Evolutionary conservation across 2,888 invertebrate species (phyloP).

Genomic region (Melipona beecheii): DNA sequence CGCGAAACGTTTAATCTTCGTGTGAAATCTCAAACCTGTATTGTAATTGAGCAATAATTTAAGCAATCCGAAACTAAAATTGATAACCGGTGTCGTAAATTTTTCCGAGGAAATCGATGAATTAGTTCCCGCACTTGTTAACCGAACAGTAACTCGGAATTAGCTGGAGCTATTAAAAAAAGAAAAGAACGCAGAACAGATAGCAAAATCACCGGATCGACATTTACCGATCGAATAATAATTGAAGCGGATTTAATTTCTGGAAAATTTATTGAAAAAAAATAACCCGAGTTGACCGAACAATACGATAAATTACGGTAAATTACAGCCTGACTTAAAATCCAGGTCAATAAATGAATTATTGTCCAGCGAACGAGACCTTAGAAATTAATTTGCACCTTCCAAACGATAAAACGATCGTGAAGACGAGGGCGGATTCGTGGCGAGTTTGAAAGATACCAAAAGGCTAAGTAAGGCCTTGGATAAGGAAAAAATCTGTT

Average conservation of each 20-base stretch:
- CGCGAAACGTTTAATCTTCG: constrained; percentile 6
- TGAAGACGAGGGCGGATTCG: too few relatives aligned
- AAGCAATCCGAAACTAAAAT: neutral
- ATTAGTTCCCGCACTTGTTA: neutral
- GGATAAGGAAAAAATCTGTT: neutral
- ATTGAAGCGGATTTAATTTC: too few relatives aligned
- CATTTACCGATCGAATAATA: neutral
- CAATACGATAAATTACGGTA: neutral
- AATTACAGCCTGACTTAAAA: neutral
- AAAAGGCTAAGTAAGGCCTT: too few relatives aligned
- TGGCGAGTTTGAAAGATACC: too few relatives aligned
- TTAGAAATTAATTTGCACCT: too few relatives aligned
- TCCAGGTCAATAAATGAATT: neutral
- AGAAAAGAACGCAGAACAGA: too few relatives aligned
- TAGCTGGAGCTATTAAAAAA: too few relatives aligned
- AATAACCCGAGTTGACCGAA: neutral
- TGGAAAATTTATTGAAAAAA: neutral
- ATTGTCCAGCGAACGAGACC: neutral
- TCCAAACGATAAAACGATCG: too few relatives aligned
- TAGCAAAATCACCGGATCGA: neutral
- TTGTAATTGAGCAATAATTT: neutral
- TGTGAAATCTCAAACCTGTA: neutral
- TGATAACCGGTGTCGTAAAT: too few relatives aligned
- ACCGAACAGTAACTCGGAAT: neutral
- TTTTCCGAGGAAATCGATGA: neutral